Conservation (phyloP, 2,888 invertebrate species). For the Eilema depressum region DNA sequence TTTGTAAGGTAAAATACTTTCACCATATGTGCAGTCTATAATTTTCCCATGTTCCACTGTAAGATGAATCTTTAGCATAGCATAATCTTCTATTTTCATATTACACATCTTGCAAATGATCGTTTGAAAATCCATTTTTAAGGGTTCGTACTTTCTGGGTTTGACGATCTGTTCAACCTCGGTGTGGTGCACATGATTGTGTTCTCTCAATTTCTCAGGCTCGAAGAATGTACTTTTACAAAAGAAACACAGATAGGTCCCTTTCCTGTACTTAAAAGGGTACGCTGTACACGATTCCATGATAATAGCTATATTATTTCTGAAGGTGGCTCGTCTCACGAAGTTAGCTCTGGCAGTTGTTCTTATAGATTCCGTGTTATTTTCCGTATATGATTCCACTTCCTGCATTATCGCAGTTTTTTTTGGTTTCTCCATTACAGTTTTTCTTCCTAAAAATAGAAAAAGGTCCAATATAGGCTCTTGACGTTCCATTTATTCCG, state of each 20-base stretch:
- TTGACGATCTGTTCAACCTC: constrained; percentile 66
- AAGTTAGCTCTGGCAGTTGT: constrained; percentile 53
- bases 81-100: constrained; percentile 64
- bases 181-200: constrained; percentile 67
- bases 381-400: constrained; percentile 63
- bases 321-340: constrained; percentile 72
- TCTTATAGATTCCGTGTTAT: constrained; percentile 38
- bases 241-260: constrained; percentile 78
- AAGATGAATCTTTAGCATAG: constrained; percentile 70
- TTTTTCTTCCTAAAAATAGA: constrained; percentile 84
- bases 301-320: constrained; percentile 75
- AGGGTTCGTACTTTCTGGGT: constrained; percentile 77
- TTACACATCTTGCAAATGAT: constrained; percentile 74
- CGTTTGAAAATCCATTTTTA: constrained; percentile 78
- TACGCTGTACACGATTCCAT: constrained; percentile 77
- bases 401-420: constrained; percentile 68
- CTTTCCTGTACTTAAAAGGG: constrained; percentile 81
- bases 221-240: constrained; percentile 77
- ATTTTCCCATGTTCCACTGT: constrained; percentile 66
- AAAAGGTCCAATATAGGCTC: constrained; percentile 78
- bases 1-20: constrained; percentile 78
- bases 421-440: constrained; percentile 43
- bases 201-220: constrained; percentile 76
- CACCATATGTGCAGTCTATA: constrained; percentile 73
- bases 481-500: constrained; percentile 49